Base-by-base conservation (phyloP, 2,888 invertebrate species). In the Odontomyia ornata region DNA sequence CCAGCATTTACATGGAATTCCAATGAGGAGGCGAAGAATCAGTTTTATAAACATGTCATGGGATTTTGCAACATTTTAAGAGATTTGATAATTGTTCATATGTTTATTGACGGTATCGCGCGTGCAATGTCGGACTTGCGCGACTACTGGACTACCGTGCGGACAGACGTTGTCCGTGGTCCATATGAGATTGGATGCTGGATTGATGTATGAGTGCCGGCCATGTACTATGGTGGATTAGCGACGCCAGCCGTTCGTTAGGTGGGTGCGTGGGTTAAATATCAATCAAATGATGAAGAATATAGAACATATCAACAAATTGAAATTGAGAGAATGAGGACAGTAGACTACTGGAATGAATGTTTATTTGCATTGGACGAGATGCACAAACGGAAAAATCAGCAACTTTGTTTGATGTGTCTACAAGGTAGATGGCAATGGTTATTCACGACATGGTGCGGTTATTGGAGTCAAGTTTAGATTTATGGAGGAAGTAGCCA, bases 1-100 rank as follows among this genome's bases (percentile, higher is more conserved):
- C n/a, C n/a, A 62, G 3, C 60, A 27, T 62, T 62, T 62, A 62
- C 62, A 62, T 62, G 62, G 62, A 62, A 62, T 62, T 62, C 28
- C 62, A 62, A 25, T 5, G 52, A 52, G 52, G n/a, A 52, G 27
- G 28, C 57, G 57, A 21, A 23, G 15, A 57, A 57, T 23, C 21
- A 25, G 28, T 62, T 62, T 3, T 62, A 62, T 62, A 62, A 62
- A 62, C 62, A 62, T 62, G 62, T 62, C 62, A 62, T 62, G 62
- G 27, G 62, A 62, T 27, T 62, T 62, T 62, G 62, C 62, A 62
- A 62, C 62, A 62, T 15, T 62, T 62, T 62, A 62, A 62, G 28
- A 27, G 62, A 27, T 62, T 52, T 52, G 52, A 52, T 52, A 52
- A 52, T 52, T 52, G 52, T 52, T 52, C 15, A n/a, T 52, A 18